A percentile compares a stretch with the other conserved stretches of the same genome.
These are phyloP conservation scores for Sipha maydis DNA, from an alignment of 2,888 invertebrate genomes.

Conservation along the genomic window DNA sequence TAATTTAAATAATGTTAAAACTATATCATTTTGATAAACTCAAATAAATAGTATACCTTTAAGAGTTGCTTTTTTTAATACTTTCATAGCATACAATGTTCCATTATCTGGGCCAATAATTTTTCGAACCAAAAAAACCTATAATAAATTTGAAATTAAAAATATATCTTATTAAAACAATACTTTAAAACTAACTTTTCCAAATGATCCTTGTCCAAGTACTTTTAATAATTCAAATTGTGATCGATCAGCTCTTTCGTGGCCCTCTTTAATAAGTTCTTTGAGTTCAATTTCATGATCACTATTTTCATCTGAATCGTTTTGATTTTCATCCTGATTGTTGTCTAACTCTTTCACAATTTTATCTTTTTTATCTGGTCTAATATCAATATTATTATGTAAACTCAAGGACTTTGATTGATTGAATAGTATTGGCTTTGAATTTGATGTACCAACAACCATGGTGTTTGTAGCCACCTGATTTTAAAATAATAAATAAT, in stretches of 20 bases:
- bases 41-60: conserved; percentile 75
- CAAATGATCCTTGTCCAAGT: conserved; percentile 95
- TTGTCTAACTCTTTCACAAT: conserved; percentile 58
- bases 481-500: conserved; percentile 33
- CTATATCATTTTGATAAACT: not conserved
- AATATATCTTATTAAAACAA: not conserved
- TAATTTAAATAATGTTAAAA: conserved; percentile 55
- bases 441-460: conserved; percentile 51
- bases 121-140: conserved; percentile 94
- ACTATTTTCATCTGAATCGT: conserved; percentile 63
- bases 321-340: conserved; percentile 51
- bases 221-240: conserved; percentile 98
- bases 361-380: conserved; percentile 60
- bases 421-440: conserved; percentile 50
- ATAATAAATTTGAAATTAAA: conserved; percentile 63
- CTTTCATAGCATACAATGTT: conserved; percentile 98
- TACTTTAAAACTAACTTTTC: conserved; percentile 76
- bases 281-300: conserved; percentile 87
- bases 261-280: conserved; percentile 91
- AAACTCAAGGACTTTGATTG: conserved; percentile 9
- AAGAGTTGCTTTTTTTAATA: conserved; percentile 95
- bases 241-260: conserved; percentile 93
- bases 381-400: not conserved
- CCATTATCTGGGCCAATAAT: conserved; percentile 92
- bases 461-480: not conserved